phyloP scores from a whole-genome alignment of 1,140 invertebrate species.

The Asobara japonica region DNA sequence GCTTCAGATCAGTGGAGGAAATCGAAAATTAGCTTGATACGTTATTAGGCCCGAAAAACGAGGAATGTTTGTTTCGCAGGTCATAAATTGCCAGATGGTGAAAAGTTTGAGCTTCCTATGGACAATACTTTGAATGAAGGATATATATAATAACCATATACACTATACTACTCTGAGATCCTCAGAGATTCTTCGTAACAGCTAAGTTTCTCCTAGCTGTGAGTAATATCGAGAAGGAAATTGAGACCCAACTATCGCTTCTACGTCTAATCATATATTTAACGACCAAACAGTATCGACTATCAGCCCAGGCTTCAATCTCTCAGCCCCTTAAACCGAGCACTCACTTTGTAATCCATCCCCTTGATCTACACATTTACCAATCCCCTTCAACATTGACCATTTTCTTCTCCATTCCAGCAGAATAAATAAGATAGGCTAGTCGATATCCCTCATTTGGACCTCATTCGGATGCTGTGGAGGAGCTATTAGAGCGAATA shows the following conservation, averaged over 20 bases:
- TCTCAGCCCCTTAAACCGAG: constrained; percentile 10
- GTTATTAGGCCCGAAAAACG: too few relatives aligned
- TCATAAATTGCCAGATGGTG: too few relatives aligned
- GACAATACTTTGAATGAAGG: too few relatives aligned
- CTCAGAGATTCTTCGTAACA: too few relatives aligned
- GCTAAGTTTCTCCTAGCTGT: too few relatives aligned
- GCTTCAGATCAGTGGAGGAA: too few relatives aligned
- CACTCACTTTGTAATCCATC: constrained; percentile 27
- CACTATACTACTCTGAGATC: too few relatives aligned
- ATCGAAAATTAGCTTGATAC: too few relatives aligned
- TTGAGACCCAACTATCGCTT: not conserved
- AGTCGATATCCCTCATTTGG: not conserved
- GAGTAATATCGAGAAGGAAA: too few relatives aligned
- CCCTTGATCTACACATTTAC: constrained; percentile 22
- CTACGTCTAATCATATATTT: not conserved
- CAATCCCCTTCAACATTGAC: constrained; percentile 1
- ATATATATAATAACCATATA: too few relatives aligned
- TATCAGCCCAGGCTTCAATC: not conserved
- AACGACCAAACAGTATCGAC: not conserved
- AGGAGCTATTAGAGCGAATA: not conserved
- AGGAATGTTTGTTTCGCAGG: too few relatives aligned
- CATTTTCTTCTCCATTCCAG: not conserved
- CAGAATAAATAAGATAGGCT: constrained; percentile 14
- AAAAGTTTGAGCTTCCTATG: too few relatives aligned
- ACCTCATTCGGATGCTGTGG: not conserved